These are phyloP conservation scores for Axea sp. DNA, from an alignment of 2,888 invertebrate species.

Conservation along the genomic window DNA sequence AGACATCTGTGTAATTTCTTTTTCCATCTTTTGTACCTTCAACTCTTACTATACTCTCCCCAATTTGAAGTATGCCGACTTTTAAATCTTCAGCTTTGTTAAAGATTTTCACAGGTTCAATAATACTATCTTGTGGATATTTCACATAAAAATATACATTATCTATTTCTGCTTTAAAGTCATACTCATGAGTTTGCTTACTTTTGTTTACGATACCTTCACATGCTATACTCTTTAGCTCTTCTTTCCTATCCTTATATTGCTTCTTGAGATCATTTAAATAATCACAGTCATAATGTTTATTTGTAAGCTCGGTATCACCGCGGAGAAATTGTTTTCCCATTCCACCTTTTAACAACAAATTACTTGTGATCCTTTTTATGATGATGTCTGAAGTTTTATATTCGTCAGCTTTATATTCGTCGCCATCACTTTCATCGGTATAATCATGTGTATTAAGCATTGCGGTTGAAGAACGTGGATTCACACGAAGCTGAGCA, in stretches of 20 bases:
- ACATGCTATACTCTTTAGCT: constrained; percentile 16
- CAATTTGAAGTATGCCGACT: constrained; percentile 14
- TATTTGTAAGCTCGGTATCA: too few species aligned
- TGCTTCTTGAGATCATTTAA: background rate
- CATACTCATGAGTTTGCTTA: constrained; percentile 12
- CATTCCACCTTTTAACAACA: too few species aligned
- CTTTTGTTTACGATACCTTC: constrained; percentile 16
- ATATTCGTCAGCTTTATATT: too few species aligned
- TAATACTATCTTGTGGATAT: constrained; percentile 13
- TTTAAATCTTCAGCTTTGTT: constrained; percentile 18
- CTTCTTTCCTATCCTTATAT: constrained; percentile 4
- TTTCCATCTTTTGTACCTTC: constrained; percentile 14
- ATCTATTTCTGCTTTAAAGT: constrained; percentile 17
- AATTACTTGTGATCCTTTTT: too few species aligned
- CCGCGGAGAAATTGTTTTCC: too few species aligned
- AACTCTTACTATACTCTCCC: constrained; percentile 31
- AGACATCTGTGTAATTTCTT: constrained; percentile 22
- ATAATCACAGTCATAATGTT: too few species aligned
- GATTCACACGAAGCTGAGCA: too few species aligned
- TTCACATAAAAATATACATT: constrained; percentile 4
- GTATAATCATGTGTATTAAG: too few species aligned
- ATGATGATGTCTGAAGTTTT: too few species aligned
- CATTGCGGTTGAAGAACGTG: too few species aligned
- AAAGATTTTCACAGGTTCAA: constrained; percentile 14
- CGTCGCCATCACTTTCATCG: too few species aligned